Conservation (phyloP, 2,797 vertebrate species). For the Vultur gryphus region DNA sequence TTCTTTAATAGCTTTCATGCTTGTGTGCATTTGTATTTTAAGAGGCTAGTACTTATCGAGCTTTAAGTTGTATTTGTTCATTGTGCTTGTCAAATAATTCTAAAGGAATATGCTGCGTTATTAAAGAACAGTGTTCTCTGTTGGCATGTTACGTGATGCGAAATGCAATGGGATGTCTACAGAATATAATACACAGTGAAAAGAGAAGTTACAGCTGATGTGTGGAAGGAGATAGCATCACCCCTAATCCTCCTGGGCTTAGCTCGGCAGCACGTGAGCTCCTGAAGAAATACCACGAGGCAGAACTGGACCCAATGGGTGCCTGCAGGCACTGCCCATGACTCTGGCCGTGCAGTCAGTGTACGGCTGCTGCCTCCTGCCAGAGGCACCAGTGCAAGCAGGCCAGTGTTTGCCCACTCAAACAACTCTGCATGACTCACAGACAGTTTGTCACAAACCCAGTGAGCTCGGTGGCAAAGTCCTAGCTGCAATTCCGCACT, state of each 20-base stretch:
- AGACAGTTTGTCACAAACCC: not conserved
- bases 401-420: too few relatives aligned
- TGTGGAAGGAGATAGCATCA: not conserved
- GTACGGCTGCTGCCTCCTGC: not conserved
- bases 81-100: not conserved
- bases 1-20: not conserved
- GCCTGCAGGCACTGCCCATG: rapidly evolving
- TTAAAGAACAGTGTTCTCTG: not conserved
- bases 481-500: not conserved
- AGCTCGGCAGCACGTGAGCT: not conserved
- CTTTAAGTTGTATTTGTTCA: not conserved
- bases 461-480: not conserved
- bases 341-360: rapidly evolving
- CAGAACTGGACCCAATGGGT: not conserved
- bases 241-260: not conserved
- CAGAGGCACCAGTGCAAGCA: rapidly evolving
- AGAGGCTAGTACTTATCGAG: not conserved
- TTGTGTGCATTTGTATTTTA: not conserved
- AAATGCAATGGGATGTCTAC: not conserved
- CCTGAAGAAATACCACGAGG: not conserved
- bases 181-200: not conserved
- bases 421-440: not conserved
- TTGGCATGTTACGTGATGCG: not conserved
- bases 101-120: not conserved
- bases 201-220: not conserved